Percentiles rank a stretch among this genome's conserved stretches.
phyloP scores from a whole-genome alignment of 2,888 invertebrate genomes.

The Melanophora roralis region DNA sequence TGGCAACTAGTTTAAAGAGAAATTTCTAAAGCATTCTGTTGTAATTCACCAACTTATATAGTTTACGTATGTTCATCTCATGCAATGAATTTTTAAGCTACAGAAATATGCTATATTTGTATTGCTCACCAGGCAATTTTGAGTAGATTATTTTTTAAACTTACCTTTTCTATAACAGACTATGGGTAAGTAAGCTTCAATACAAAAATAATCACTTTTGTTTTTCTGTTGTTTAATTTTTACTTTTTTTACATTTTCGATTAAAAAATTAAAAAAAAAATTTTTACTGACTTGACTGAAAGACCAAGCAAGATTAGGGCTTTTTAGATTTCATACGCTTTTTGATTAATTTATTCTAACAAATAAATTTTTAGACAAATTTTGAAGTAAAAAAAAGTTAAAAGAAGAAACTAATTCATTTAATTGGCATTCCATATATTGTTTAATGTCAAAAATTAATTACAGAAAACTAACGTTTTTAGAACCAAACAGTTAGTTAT shows the following conservation, averaged over 20 bases:
- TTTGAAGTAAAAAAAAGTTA: no score
- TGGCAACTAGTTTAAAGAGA: conserved; percentile 15
- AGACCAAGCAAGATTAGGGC: no score
- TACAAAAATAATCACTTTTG: not conserved
- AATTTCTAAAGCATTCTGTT: conserved; percentile 40
- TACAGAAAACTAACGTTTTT: no score
- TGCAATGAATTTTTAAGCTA: conserved; percentile 12
- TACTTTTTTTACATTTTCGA: conserved; percentile 63
- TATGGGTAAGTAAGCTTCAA: not conserved
- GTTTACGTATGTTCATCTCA: not conserved
- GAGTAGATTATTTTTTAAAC: not conserved
- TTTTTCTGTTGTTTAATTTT: conserved; percentile 8
- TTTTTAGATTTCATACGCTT: no score
- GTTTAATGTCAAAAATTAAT: no score
- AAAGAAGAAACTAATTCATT: no score
- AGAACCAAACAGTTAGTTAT: no score
- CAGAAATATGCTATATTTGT: conserved; percentile 5
- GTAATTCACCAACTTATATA: not conserved
- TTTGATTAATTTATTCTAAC: no score
- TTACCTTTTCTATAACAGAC: not conserved
- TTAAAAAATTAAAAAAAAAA: conserved; percentile 71
- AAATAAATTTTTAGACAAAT: no score
- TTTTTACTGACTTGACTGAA: no score
- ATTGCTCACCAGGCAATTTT: not conserved
- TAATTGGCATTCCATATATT: no score